phyloP scores from a whole-genome alignment of 2,797 vertebrate genomes.

The Cygnus olor region DNA sequence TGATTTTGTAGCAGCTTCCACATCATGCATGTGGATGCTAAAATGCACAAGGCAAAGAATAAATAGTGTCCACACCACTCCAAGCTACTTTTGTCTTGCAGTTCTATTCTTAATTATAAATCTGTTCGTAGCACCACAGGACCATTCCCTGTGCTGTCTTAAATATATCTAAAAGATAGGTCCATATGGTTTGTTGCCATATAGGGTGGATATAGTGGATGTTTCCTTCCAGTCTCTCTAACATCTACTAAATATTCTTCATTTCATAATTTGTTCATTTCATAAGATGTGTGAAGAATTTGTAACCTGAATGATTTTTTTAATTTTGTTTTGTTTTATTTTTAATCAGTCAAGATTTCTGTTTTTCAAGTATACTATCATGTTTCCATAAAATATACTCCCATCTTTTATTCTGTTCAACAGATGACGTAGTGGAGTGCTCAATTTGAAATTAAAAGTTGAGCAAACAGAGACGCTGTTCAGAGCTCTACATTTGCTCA shows the following conservation, averaged over 20 bases:
- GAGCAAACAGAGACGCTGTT: slow-evolving; percentile 34
- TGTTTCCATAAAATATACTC: not conserved
- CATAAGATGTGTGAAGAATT: accelerated
- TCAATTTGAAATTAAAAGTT: slow-evolving; percentile 42
- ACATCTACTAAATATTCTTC: not conserved
- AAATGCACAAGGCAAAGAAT: not conserved
- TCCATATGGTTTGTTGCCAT: not conserved
- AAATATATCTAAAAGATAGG: not conserved
- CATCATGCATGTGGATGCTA: not conserved
- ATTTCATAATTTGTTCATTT: not conserved
- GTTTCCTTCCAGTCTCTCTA: not conserved
- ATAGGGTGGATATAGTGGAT: not conserved
- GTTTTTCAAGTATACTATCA: not conserved
- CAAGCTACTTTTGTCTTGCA: not conserved
- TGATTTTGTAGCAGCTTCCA: not conserved
- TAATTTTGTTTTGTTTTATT: not conserved
- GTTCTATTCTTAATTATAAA: accelerated
- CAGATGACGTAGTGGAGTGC: not conserved
- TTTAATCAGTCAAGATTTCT: not conserved
- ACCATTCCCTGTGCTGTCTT: not conserved
- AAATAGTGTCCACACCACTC: accelerated
- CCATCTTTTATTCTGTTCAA: not conserved
- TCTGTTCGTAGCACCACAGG: not conserved
- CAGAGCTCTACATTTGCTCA: not conserved
- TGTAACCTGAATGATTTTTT: not conserved